These are phyloP conservation scores for Protonibea diacanthus DNA, from an alignment of 2,797 vertebrate species.

Conservation along the genomic window DNA sequence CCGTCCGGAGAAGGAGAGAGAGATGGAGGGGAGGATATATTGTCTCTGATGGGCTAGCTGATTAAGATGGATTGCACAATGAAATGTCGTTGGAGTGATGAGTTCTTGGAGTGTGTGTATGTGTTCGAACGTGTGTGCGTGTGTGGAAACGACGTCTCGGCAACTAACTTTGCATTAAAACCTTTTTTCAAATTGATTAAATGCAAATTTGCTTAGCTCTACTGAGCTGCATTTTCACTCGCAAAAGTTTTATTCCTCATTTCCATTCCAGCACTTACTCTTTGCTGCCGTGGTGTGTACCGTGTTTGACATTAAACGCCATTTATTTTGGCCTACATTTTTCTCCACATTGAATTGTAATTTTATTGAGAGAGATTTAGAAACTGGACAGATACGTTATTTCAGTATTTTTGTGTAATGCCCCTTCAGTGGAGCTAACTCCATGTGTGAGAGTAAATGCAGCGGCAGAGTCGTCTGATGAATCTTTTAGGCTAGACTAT, in stretches of 20 bases:
- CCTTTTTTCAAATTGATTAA: slow-evolving; percentile 82
- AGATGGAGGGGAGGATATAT: slow-evolving; percentile 86
- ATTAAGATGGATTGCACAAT: slow-evolving; percentile 87
- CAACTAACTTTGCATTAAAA: slow-evolving; percentile 82
- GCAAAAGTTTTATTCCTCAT: slow-evolving; percentile 70
- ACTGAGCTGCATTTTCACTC: slow-evolving; percentile 69
- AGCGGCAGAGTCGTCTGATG: slow-evolving; percentile 51
- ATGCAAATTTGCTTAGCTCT: slow-evolving; percentile 79
- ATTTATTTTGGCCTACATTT: slow-evolving; percentile 50
- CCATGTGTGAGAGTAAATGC: slow-evolving; percentile 44
- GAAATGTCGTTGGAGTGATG: slow-evolving; percentile 82
- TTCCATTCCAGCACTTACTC: slow-evolving; percentile 57
- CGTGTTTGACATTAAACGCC: slow-evolving; percentile 57
- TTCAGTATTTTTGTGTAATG: slow-evolving; percentile 39
- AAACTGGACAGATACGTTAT: slow-evolving; percentile 25
- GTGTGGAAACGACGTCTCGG: slow-evolving; percentile 41
- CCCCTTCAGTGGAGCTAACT: slow-evolving; percentile 12
- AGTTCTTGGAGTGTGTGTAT: slow-evolving; percentile 63
- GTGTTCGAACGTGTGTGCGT: slow-evolving; percentile 43
- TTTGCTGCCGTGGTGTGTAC: slow-evolving; percentile 28
- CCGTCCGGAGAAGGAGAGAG: slow-evolving; percentile 76
- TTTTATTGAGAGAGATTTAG: slow-evolving; percentile 62
- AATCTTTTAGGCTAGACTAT: slow-evolving; percentile 70
- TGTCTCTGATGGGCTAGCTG: slow-evolving; percentile 85
- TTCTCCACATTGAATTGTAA: slow-evolving; percentile 21